Conservation (phyloP, 2,888 invertebrate species). For the Eurytoma californica region DNA sequence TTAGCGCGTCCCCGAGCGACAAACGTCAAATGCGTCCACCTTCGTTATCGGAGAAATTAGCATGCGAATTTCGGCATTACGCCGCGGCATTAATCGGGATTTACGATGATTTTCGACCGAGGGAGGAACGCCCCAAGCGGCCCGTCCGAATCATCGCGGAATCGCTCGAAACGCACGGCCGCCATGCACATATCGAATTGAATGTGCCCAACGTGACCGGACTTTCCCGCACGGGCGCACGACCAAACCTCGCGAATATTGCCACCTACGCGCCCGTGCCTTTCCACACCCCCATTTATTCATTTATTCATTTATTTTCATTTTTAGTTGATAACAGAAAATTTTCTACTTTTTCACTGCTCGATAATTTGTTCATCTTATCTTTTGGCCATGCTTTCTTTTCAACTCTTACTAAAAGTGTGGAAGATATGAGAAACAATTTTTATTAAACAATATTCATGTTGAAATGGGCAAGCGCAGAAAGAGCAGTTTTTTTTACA, state of each 20-base stretch:
- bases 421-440: too few relatives aligned
- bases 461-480: not conserved
- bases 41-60: constrained; percentile 53
- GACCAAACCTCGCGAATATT: too few relatives aligned
- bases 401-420: too few relatives aligned
- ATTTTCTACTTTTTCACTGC: too few relatives aligned
- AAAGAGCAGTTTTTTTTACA: not conserved
- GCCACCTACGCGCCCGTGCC: too few relatives aligned
- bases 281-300: too few relatives aligned
- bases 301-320: too few relatives aligned
- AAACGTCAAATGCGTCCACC: constrained; percentile 28
- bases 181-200: constrained; percentile 45
- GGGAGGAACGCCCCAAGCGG: constrained; percentile 11
- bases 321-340: too few relatives aligned
- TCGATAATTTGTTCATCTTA: too few relatives aligned
- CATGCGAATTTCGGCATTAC: constrained; percentile 46
- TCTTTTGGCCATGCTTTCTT: too few relatives aligned
- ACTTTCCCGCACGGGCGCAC: not conserved
- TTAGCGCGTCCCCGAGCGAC: constrained; percentile 11
- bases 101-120: constrained; percentile 49
- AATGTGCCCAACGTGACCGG: constrained; percentile 52
- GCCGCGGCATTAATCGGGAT: constrained; percentile 48
- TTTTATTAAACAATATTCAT: too few relatives aligned
- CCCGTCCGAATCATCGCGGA: constrained; percentile 26
- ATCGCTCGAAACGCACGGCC: constrained; percentile 17